Percentiles rank a stretch among this genome's conserved stretches.
These are phyloP conservation scores for Paralichthys olivaceus DNA, from an alignment of 2,113 vertebrate genomes.

Conservation along the genomic window DNA sequence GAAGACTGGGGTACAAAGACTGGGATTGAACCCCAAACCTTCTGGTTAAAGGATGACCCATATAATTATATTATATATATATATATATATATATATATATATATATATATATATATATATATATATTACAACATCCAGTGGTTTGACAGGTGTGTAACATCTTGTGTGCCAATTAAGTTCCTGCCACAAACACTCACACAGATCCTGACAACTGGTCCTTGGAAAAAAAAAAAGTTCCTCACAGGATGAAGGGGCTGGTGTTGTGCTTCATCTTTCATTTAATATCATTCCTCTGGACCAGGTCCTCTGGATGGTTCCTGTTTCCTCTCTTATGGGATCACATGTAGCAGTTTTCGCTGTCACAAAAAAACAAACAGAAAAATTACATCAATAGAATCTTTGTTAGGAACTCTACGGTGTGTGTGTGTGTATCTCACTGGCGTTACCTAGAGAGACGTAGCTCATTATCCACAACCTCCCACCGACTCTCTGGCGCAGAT, in stretches of 20 bases:
- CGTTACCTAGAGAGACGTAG: constrained; percentile 54
- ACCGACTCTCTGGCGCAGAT: constrained; percentile 37
- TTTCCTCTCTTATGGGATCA: constrained; percentile 34
- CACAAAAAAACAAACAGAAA: constrained; percentile 44
- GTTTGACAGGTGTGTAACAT: background rate
- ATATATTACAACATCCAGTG: too few relatives aligned
- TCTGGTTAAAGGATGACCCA: too few relatives aligned
- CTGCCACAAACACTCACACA: background rate
- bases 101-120: too few relatives aligned
- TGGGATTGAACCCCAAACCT: too few relatives aligned
- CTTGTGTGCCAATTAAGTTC: background rate
- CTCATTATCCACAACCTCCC: constrained; percentile 60
- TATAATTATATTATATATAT: too few relatives aligned
- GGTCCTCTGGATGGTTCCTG: background rate
- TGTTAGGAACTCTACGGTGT: constrained; percentile 21
- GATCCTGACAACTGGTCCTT: background rate
- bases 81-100: too few relatives aligned
- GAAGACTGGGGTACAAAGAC: too few relatives aligned
- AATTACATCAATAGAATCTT: constrained; percentile 36
- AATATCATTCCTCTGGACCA: constrained; percentile 16
- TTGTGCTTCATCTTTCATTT: constrained; percentile 26
- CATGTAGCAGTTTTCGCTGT: constrained; percentile 30
- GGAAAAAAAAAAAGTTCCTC: background rate
- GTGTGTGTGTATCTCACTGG: constrained; percentile 31
- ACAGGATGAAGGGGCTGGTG: background rate